Evolutionary conservation across 2,888 invertebrate genomes (phyloP), one percentile per base, ranked within the genome.

Genomic region (Leptothorax acervorum): DNA sequence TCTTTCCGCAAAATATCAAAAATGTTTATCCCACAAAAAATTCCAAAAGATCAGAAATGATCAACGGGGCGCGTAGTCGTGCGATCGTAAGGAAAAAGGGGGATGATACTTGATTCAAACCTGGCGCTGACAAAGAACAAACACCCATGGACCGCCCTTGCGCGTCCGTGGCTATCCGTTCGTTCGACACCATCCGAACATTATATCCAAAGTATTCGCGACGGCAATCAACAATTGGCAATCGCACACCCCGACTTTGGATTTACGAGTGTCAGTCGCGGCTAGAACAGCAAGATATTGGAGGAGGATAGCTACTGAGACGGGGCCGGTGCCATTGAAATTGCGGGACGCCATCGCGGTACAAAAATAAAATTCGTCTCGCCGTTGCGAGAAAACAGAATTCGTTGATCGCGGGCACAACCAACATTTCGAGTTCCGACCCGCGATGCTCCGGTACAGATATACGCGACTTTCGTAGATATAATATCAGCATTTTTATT

Each of bases 361-460:
- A 89, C 89, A 75, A 90, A 90, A 90, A 90, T 90, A 90, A 90
- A 90, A 90, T 90, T 84, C 85, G 86, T 85, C 88, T 81, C 88
- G 82, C 82, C 83, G 86, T 68, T 84, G 66, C 68, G 51, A 35
- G 60, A 42, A 55, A 70, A 78, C 55, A 79, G 63, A 68, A 84
- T 53, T 63, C 78, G 85, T 66, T 65, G 70, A 71, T 78, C 78
- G 48, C 66, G 85, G 74, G 82, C 86, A 70, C 83, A 82, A 85
- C 87, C 90, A 89, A 90, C 87, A 88, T 89, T 89, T 88, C 84
- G 82, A 87, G 81, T 75, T 82, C 82, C 85, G 85, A 75, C 12
- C 39, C 62, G 23, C 11, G 51, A 31, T 31, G 42, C 53, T 48
- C 12, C 66, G 12, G 1, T n/a, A n/a, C 28, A 66, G 31, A 55